Conservation (phyloP, 2,113 vertebrate genomes). For the Salvelinus alpinus region DNA sequence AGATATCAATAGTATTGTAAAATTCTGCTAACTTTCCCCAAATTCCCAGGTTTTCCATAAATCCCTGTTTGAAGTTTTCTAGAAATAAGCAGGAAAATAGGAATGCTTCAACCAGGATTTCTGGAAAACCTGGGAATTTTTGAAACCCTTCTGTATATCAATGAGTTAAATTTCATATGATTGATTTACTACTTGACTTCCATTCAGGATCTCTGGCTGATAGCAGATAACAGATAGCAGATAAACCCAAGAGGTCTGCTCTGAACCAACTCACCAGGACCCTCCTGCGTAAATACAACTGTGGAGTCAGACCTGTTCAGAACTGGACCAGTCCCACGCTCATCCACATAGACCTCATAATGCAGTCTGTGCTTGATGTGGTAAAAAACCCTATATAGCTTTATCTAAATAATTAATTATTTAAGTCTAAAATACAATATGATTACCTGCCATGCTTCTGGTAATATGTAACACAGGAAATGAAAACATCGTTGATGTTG, state of each 20-base stretch:
- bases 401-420: background rate
- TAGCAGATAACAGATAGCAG: constrained; percentile 37
- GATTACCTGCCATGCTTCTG: no score
- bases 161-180: background rate
- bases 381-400: constrained; percentile 53
- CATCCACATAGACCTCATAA: constrained; percentile 77
- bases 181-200: background rate
- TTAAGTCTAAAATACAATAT: background rate
- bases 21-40: no score
- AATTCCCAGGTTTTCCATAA: no score
- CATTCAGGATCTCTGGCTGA: constrained; percentile 53
- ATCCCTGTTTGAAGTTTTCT: no score
- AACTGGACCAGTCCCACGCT: constrained; percentile 78
- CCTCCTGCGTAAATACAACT: constrained; percentile 77
- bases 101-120: no score
- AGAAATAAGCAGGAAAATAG: no score
- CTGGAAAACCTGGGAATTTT: no score
- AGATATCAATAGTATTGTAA: no score
- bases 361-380: constrained; percentile 83
- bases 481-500: background rate
- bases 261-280: constrained; percentile 76
- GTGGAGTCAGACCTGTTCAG: constrained; percentile 80
- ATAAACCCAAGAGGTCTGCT: constrained; percentile 72
- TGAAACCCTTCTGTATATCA: background rate
- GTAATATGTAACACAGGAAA: no score